A percentile compares a stretch with the other conserved stretches of the same genome.
Evolutionary conservation across 2,888 invertebrate genomes (phyloP).

Genomic region (Epiblema foenella): DNA sequence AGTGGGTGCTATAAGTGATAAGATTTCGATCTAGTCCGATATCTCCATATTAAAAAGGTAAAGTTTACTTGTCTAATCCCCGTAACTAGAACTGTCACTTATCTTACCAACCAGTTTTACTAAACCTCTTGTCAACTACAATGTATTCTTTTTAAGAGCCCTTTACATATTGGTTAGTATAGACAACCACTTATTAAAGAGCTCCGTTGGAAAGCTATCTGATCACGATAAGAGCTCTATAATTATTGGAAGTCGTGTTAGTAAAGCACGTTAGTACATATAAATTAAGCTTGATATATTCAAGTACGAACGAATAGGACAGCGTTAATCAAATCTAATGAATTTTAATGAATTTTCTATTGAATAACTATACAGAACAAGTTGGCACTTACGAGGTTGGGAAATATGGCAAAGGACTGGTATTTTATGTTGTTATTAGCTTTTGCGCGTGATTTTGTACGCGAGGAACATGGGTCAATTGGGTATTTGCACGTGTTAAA

Average conservation of each 20-base stretch:
- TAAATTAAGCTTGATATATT: constrained; percentile 34
- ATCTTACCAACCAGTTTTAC: not conserved
- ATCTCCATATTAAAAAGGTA: constrained; percentile 25
- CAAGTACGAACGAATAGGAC: constrained; percentile 48
- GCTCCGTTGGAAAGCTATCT: not conserved
- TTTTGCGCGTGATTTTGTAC: not conserved
- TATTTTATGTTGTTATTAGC: not conserved
- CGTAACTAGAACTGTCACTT: constrained; percentile 24
- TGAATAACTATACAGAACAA: constrained; percentile 47
- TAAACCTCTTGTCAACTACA: not conserved
- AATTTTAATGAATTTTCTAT: constrained; percentile 56
- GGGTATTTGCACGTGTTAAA: no score
- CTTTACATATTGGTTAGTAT: constrained; percentile 4
- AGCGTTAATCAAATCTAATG: constrained; percentile 53
- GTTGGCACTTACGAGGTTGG: constrained; percentile 7
- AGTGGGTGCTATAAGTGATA: constrained; percentile 5
- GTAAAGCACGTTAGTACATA: constrained; percentile 21
- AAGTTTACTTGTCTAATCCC: constrained; percentile 19
- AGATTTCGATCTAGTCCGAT: constrained; percentile 20
- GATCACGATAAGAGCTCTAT: not conserved
- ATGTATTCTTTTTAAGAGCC: not conserved
- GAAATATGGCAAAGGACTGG: constrained; percentile 11
- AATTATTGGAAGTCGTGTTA: not conserved
- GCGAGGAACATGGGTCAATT: no score
- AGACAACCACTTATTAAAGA: not conserved